Percentiles rank a stretch among this genome's conserved stretches.
phyloP scores from a whole-genome alignment of 1,140 invertebrate species.

The Andrena cerasifolii region DNA sequence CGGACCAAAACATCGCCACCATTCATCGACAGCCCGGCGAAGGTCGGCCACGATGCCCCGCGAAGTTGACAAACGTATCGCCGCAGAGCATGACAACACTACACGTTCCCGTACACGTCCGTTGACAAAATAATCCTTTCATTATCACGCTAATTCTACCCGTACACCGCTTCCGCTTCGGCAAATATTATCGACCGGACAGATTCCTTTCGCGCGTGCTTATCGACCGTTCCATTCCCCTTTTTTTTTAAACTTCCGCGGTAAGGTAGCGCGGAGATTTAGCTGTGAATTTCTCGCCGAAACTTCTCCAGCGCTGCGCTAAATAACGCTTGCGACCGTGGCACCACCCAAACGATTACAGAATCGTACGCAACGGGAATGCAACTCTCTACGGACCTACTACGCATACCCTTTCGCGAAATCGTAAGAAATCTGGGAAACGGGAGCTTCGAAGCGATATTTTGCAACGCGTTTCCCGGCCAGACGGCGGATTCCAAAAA shows the following conservation, averaged over 20 bases:
- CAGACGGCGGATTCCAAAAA: conserved; percentile 19
- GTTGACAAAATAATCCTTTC: conserved; percentile 48
- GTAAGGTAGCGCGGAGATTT: background rate
- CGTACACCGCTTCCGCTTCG: background rate
- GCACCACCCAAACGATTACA: too few relatives aligned
- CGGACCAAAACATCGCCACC: conserved; percentile 63
- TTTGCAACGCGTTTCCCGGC: conserved; percentile 16
- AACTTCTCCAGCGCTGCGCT: too few relatives aligned
- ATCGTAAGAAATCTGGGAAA: too few relatives aligned
- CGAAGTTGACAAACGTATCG: conserved; percentile 23
- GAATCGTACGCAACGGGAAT: too few relatives aligned
- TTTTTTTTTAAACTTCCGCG: background rate
- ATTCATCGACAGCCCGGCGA: conserved; percentile 70
- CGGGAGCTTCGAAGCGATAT: background rate
- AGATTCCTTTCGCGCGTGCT: background rate
- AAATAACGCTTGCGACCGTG: too few relatives aligned
- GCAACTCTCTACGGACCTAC: too few relatives aligned
- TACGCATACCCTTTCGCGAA: too few relatives aligned
- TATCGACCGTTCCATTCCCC: background rate
- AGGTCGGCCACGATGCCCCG: conserved; percentile 52
- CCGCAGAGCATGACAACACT: conserved; percentile 21
- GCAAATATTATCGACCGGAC: background rate
- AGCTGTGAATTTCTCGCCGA: too few relatives aligned
- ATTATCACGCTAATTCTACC: too few relatives aligned
- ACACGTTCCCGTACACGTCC: background rate